A percentile compares a stretch with the other conserved stretches of the same genome.
Conservation (phyloP, 1,140 invertebrate species). For the Rhagoletis zephyria region DNA sequence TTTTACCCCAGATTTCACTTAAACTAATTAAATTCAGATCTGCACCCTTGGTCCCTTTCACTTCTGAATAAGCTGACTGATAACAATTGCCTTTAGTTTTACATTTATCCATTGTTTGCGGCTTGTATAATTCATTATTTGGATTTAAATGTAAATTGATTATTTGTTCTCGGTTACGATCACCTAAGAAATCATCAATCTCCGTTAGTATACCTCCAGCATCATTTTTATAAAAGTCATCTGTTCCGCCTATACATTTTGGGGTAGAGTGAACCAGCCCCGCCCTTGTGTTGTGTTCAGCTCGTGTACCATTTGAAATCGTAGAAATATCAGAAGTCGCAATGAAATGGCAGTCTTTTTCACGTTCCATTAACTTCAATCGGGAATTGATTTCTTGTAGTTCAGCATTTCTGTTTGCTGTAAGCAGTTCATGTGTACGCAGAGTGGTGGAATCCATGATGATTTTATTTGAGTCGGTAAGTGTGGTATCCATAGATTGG, state of each 20-base stretch:
- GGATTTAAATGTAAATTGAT: slow-evolving; percentile 58
- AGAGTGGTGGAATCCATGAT: neutral
- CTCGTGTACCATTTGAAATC: slow-evolving; percentile 61
- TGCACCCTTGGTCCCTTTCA: neutral
- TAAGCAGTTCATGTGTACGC: slow-evolving; percentile 60
- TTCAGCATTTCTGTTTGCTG: slow-evolving; percentile 66
- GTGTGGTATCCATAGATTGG: neutral
- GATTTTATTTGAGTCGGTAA: slow-evolving; percentile 17
- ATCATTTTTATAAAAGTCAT: slow-evolving; percentile 26
- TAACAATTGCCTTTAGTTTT: slow-evolving; percentile 20
- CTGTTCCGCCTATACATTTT: slow-evolving; percentile 57
- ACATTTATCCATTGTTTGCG: neutral
- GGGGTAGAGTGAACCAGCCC: slow-evolving; percentile 69
- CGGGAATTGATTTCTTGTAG: slow-evolving; percentile 67
- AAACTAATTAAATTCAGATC: slow-evolving; percentile 73
- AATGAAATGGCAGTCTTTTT: slow-evolving; percentile 54
- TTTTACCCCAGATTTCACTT: slow-evolving; percentile 76
- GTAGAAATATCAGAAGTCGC: slow-evolving; percentile 67
- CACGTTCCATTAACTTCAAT: slow-evolving; percentile 59
- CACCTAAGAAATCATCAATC: slow-evolving; percentile 66
- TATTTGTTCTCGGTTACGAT: slow-evolving; percentile 57
- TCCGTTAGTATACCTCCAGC: slow-evolving; percentile 66
- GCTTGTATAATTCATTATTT: neutral
- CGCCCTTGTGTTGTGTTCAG: slow-evolving; percentile 28
- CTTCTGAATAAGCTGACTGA: neutral